phyloP scores from a whole-genome alignment of 2,888 invertebrate genomes.

The Lasioglossum oenotherae region DNA sequence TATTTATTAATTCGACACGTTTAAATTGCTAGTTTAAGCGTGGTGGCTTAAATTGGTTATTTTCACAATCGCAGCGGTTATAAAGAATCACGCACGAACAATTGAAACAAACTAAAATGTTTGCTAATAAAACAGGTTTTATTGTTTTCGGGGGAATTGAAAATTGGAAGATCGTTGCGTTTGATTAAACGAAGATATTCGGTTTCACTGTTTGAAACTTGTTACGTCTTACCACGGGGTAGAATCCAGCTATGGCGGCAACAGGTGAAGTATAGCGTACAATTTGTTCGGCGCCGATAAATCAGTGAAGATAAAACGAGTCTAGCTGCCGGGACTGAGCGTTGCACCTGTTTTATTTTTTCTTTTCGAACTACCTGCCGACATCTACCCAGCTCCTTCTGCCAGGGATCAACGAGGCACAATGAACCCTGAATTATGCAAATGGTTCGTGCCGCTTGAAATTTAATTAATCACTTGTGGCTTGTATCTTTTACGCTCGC shows the following conservation, averaged over 20 bases:
- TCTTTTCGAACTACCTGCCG: constrained; percentile 46
- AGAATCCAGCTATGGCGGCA: constrained; percentile 21
- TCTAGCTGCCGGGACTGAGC: constrained; percentile 41
- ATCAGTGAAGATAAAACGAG: constrained; percentile 61
- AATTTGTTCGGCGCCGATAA: constrained; percentile 58
- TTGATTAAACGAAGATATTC: background rate
- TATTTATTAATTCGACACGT: no score
- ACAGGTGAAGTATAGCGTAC: constrained; percentile 59
- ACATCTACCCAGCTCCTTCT: constrained; percentile 24
- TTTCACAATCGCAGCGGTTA: no score
- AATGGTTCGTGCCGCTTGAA: background rate
- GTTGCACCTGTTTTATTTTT: constrained; percentile 57
- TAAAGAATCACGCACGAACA: no score
- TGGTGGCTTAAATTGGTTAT: no score
- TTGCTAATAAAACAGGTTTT: background rate
- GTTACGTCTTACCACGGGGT: background rate
- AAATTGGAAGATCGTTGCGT: background rate
- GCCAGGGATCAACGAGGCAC: background rate
- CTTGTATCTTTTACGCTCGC: background rate
- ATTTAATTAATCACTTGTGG: constrained; percentile 7
- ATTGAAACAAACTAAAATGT: no score
- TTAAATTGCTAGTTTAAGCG: no score
- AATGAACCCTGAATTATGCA: constrained; percentile 29
- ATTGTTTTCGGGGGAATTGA: background rate
- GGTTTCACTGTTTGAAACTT: background rate